Percentiles rank a stretch among this genome's conserved stretches.
These are phyloP conservation scores for Microctenopoma stevenorrisi DNA, from an alignment of 2,797 vertebrate genomes.

Conservation along the genomic window DNA sequence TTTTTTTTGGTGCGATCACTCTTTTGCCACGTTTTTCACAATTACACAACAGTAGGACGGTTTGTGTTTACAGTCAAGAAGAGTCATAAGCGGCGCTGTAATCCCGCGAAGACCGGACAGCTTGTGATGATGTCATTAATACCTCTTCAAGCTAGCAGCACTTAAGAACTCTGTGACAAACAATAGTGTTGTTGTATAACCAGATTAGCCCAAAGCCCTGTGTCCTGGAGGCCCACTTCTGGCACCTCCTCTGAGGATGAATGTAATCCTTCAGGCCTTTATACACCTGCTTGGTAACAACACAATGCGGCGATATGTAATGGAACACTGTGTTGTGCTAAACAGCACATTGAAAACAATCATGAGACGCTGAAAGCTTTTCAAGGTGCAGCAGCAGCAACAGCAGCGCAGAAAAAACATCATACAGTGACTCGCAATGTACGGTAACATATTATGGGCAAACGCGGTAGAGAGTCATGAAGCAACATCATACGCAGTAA, in stretches of 20 bases:
- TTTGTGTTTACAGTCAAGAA: slow-evolving; percentile 31
- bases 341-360: slow-evolving; percentile 13
- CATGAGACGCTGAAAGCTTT: not conserved
- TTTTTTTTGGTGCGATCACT: slow-evolving; percentile 14
- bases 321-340: slow-evolving; percentile 1
- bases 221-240: slow-evolving; percentile 67
- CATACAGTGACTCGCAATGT: slow-evolving; percentile 29
- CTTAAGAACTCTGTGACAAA: slow-evolving; percentile 58
- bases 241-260: slow-evolving; percentile 66
- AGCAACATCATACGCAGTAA: slow-evolving; percentile 1
- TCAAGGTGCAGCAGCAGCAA: not conserved
- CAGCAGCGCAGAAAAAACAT: not conserved
- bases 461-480: slow-evolving; percentile 5
- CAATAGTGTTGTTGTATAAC: slow-evolving; percentile 62
- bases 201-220: slow-evolving; percentile 68
- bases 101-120: slow-evolving; percentile 52
- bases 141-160: slow-evolving; percentile 49
- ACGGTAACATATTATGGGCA: slow-evolving; percentile 24
- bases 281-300: slow-evolving; percentile 62
- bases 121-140: slow-evolving; percentile 69
- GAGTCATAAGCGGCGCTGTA: slow-evolving; percentile 25
- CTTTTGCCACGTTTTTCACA: slow-evolving; percentile 13
- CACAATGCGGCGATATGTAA: slow-evolving; percentile 46
- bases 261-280: slow-evolving; percentile 71
- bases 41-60: slow-evolving; percentile 1